Base-by-base conservation (phyloP, 1,140 invertebrate genomes). In the Ceratina calcarata region DNA sequence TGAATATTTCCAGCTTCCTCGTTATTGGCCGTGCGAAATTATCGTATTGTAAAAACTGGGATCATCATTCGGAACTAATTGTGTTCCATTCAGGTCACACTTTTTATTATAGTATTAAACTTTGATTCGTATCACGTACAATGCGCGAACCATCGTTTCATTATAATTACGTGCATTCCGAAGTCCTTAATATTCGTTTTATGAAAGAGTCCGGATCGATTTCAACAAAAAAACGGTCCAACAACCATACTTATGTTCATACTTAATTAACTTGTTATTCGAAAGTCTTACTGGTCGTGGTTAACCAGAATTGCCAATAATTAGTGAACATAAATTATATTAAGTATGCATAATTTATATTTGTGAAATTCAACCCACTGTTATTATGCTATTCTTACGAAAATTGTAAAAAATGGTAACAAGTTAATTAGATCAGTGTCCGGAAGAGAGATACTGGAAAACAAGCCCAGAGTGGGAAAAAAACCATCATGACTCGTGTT, bases 1-100 rank as follows among this genome's bases (percentile, higher is more conserved):
- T 32, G 7, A 61, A 45, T 27, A 73, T 64, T 49, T 61, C 58
- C 18, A 51, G 22, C 71, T 64, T 73, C 60, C 45, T 73, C 49
- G 15, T 72, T 70, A 70, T n/a, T 10, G 6, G 27, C 27, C 53
- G 24, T 16, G 53, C 13, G 27, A 70, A 57, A 70, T 70, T 32
- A 37, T 60, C n/a, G 7, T 10, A 24, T n/a, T 55, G 53, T 13
- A 60, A 6, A 3, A 16, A 18, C 22, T 7, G 51, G 18, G n/a
- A 60, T 58, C 57, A 60, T 58, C 55, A 7, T 27, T 20, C 16
- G 27, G 27, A 58, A 71, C 55, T 58, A 58, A 71, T 60, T 58
- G 32, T 55, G n/a, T 12, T 58, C 53, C 22, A 45, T 58, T 37
- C 20, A 32, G 51, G 49, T 32, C 12, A 16, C 67, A 6, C 6